Base-by-base conservation (phyloP, 2,888 invertebrate genomes). In the Tachina fera region DNA sequence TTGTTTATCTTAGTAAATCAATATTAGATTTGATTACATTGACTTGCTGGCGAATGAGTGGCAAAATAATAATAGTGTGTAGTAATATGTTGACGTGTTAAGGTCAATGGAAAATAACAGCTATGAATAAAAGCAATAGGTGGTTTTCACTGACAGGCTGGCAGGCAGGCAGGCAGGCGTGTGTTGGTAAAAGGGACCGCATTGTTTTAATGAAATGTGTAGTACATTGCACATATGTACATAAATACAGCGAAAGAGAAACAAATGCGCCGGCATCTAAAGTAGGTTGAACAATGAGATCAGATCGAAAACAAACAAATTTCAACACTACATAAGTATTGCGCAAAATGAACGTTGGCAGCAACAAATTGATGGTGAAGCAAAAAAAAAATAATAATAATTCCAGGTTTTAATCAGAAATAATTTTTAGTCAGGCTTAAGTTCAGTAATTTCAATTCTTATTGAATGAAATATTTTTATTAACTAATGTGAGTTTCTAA, bases 1-100 rank as follows among this genome's bases (percentile, higher is more conserved):
- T 78, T 82, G 85, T 82, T 85, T 82, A 85, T 85, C 85, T 85
- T 78, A 61, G 82, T 85, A 85, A 85, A 85, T 85, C 85, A 78
- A 77, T 82, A 82, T 82, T 85, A 58, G 85, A 82, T 85, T 74
- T 82, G 82, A 85, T 85, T 78, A 77, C 58, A 74, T 63, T 82
- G 78, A 76, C 80, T 79, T 74, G 80, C 63, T 45, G 5, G 31
- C 58, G 60, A 78, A 76, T 72, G 77, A 72, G 77, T 67, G 70
- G 77, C 68, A 68, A 81, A 67, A 74, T 75, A 74, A 75, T 70
- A 68, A 70, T 68, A 75, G 67, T 61, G 45, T 61, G 74, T 60
- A 39, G 39, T 45, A 60, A 71, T 41, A 68, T 67, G 72, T 60
- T 67, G 76, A 83, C 53, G 70, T 72, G 83, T 78, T 72, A 67